A percentile compares a stretch with the other conserved stretches of the same genome.
Conservation (phyloP, 2,888 invertebrate genomes). For the Mongoloraphidia duomilia region DNA sequence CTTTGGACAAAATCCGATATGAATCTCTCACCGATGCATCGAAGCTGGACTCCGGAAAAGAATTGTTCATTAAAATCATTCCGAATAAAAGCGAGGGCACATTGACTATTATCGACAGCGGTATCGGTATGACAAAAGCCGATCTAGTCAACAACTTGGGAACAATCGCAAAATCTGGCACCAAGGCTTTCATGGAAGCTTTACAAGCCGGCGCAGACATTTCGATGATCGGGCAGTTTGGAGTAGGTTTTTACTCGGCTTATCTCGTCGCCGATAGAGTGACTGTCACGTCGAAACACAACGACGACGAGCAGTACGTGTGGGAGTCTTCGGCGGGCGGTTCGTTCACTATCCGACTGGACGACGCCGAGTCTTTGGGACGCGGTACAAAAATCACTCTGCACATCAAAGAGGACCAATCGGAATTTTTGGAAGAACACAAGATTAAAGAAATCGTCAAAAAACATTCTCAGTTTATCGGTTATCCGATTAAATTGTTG, state of each 20-base stretch:
- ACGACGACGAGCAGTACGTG: conserved; percentile 86
- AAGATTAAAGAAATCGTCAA: conserved; percentile 87
- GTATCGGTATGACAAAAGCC: conserved; percentile 95
- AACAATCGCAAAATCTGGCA: conserved; percentile 94
- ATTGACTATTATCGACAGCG: conserved; percentile 78
- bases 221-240: conserved; percentile 97
- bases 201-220: conserved; percentile 92
- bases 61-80: conserved; percentile 79
- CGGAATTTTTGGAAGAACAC: conserved; percentile 76
- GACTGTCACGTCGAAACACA: conserved; percentile 78
- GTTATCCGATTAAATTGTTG: conserved; percentile 87
- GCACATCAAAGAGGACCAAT: conserved; percentile 82
- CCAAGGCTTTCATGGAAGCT: conserved; percentile 97
- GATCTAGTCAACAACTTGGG: conserved; percentile 90
- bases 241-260: conserved; percentile 95
- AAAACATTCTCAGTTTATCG: conserved; percentile 97
- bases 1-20: conserved; percentile 74
- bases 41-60: conserved; percentile 78
- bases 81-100: conserved; percentile 86
- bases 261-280: conserved; percentile 85
- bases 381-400: conserved; percentile 85
- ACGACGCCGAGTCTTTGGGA: conserved; percentile 55
- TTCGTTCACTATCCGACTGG: conserved; percentile 71
- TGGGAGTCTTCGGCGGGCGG: conserved; percentile 96
- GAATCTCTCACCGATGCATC: conserved; percentile 89